Evolutionary conservation across 2,888 invertebrate species (phyloP), one percentile per base, ranked within the genome.

Genomic region (Megastigmus dorsalis): DNA sequence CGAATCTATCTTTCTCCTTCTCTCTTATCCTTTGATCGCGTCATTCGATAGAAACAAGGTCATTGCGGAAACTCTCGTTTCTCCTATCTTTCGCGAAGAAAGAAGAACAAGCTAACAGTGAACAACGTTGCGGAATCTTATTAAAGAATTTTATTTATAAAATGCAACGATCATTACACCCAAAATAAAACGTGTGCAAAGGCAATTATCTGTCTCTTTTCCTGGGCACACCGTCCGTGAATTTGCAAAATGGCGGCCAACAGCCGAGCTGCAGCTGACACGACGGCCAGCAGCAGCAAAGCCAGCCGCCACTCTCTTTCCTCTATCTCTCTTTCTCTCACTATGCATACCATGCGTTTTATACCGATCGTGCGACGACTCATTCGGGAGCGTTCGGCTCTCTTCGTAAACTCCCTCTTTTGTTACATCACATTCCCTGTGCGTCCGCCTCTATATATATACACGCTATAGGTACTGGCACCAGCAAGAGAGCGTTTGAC

Each of bases 361-460:
- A 63, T 59, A 72, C 72, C 73, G 78, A 78, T 66, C 63, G 60
- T 59, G 23, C 63, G 50, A 77, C 69, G 54, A 30, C 50, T 83
- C 82, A 82, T 48, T 85, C 84, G 84, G 82, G 38, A 43, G 55
- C 18, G 54, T 67, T 86, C 87, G 87, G 83, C 62, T 68, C 78
- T 81, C 80, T 82, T 82, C 86, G 86, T 76, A 62, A 79, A 80
- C 80, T 80, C 80, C 80, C 82, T 82, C 82, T 83, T 82, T 84
- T 84, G 85, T 87, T 87, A 86, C 86, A 86, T 87, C 87, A 87
- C 82, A 83, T 82, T 77, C 75, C 81, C 80, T 80, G 76, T 33
- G 15, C 52, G 60, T 28, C 52, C 52, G 30, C 41, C 54, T 79
- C 79, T 81, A 80, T 82, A 76, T 81, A 82, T n/a, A n/a, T n/a